Conservation (phyloP, 2,113 vertebrate species). For the Andinoacara biseriatus region DNA sequence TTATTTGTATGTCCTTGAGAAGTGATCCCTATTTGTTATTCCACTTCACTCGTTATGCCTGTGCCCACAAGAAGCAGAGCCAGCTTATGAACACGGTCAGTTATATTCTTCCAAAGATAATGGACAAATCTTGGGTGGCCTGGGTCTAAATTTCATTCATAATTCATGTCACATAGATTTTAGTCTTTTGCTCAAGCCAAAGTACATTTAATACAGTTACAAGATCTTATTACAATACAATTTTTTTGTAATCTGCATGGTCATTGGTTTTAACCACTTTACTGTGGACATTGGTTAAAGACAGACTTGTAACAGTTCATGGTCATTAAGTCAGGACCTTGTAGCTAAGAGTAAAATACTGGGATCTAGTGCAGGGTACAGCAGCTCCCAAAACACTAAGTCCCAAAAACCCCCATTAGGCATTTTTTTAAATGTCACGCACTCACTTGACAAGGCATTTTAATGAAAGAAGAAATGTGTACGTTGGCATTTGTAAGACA, state of each 20-base stretch:
- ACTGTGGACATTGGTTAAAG: not conserved
- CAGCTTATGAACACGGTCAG: conserved; percentile 55
- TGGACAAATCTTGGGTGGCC: conserved; percentile 62
- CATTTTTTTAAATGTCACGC: not conserved
- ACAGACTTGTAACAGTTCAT: not conserved
- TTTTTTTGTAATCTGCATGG: not conserved
- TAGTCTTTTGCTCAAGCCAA: conserved; percentile 3
- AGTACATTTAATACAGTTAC: conserved; percentile 19
- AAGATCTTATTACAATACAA: not conserved
- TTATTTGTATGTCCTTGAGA: conserved; percentile 32
- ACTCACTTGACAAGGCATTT: not conserved
- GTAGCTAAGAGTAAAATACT: not conserved
- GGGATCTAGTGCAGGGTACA: not conserved
- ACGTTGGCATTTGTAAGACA: conserved; percentile 29
- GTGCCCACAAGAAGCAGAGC: conserved; percentile 32
- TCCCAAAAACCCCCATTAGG: not conserved
- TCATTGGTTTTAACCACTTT: not conserved
- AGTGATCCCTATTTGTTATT: conserved; percentile 51
- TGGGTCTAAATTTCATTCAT: conserved; percentile 45
- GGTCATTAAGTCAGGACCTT: not conserved
- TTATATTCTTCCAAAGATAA: conserved; percentile 69
- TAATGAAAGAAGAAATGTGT: conserved; percentile 15
- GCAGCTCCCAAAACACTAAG: not conserved
- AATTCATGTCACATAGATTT: conserved; percentile 30
- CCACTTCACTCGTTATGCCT: conserved; percentile 22